phyloP scores from a whole-genome alignment of 2,113 vertebrate species.

The Camelus bactrianus region DNA sequence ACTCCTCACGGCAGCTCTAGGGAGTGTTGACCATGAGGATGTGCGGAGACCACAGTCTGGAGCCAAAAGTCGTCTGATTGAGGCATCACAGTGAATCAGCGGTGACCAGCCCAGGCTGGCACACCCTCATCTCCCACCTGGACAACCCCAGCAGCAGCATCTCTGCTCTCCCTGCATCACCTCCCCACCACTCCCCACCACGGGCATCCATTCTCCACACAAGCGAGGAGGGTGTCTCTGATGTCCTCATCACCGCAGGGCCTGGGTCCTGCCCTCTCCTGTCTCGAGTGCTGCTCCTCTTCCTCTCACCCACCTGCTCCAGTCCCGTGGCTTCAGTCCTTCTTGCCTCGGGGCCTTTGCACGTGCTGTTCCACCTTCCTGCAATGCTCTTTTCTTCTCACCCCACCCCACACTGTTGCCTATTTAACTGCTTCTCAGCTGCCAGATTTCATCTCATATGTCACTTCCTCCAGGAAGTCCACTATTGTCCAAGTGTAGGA shows the following conservation, averaged over 20 bases:
- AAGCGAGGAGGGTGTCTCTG: background rate
- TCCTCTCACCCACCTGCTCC: background rate
- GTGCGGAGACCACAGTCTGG: background rate
- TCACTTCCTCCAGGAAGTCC: background rate
- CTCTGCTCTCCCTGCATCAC: background rate
- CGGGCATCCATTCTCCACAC: accelerated
- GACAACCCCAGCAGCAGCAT: background rate
- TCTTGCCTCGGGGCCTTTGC: background rate
- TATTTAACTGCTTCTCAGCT: background rate
- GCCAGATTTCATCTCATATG: background rate
- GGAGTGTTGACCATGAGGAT: background rate
- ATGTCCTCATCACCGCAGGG: background rate
- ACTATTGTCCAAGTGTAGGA: background rate
- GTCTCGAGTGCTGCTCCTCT: background rate
- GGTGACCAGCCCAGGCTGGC: background rate
- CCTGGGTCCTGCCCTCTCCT: too few species aligned
- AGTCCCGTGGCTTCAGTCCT: background rate
- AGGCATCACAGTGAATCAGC: accelerated
- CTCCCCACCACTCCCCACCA: too few species aligned
- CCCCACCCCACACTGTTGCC: background rate
- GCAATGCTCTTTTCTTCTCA: background rate
- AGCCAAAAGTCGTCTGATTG: accelerated
- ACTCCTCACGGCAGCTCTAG: accelerated
- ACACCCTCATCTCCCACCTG: background rate
- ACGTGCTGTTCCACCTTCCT: background rate